A percentile compares a stretch with the other conserved stretches of the same genome.
phyloP scores from a whole-genome alignment of 2,888 invertebrate species.

The Parascotia fuliginaria region DNA sequence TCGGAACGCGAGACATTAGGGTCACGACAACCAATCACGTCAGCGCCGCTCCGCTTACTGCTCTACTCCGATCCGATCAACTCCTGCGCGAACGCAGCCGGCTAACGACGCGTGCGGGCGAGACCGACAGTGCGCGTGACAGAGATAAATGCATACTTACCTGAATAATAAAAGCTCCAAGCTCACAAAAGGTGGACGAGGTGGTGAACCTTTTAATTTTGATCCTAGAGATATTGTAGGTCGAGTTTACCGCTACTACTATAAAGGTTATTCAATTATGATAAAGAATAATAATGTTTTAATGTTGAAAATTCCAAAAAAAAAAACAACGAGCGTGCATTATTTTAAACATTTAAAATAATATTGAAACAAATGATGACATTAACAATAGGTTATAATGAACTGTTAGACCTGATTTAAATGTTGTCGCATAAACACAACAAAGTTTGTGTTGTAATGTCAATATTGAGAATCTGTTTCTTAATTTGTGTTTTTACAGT shows the following conservation, averaged over 20 bases:
- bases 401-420: no score
- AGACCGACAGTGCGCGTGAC: conserved; percentile 51
- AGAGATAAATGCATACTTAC: conserved; percentile 69
- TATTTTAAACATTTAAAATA: conserved; percentile 20
- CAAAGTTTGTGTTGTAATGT: not conserved
- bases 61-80: conserved; percentile 67
- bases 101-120: conserved; percentile 62
- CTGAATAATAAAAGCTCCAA: conserved; percentile 77
- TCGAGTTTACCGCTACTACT: conserved; percentile 26
- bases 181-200: conserved; percentile 65
- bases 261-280: conserved; percentile 3
- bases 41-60: conserved; percentile 80
- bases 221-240: conserved; percentile 46
- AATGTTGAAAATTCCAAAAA: no score
- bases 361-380: conserved; percentile 18
- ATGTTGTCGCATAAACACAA: not conserved
- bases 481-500: not conserved
- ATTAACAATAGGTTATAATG: no score
- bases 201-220: conserved; percentile 56
- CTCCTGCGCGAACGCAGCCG: conserved; percentile 73
- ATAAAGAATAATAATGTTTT: no score
- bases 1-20: conserved; percentile 59
- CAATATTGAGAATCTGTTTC: not conserved
- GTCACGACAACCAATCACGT: conserved; percentile 72
- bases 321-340: no score